Evolutionary conservation across 2,113 vertebrate genomes (phyloP).

Genomic region (Gracilinanus agilis): DNA sequence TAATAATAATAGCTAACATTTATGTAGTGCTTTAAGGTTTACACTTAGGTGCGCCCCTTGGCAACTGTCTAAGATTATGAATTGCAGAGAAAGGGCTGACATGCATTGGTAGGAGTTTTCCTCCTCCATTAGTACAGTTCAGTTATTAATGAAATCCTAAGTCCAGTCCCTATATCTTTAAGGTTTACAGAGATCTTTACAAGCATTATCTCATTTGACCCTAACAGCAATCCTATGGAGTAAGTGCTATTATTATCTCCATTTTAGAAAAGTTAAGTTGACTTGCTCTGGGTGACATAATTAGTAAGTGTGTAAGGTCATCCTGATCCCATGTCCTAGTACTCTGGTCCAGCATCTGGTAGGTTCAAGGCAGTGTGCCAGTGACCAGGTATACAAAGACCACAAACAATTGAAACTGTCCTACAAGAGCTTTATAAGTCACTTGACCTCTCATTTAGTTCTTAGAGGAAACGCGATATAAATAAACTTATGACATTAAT

Average conservation of each 20-base stretch:
- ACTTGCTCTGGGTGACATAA: not conserved
- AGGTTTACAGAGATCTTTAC: not conserved
- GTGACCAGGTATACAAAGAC: not conserved
- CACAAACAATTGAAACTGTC: not conserved
- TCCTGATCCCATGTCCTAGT: not conserved
- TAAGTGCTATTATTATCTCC: not conserved
- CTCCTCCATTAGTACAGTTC: not conserved
- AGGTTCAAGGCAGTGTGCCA: not conserved
- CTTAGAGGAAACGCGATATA: constrained; percentile 42
- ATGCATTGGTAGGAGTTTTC: not conserved
- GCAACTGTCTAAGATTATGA: not conserved
- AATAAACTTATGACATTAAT: constrained; percentile 17
- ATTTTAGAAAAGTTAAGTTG: not conserved
- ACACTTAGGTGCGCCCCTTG: not conserved
- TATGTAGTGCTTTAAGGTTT: not conserved
- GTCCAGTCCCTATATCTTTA: not conserved
- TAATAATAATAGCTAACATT: not conserved
- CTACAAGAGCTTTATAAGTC: not conserved
- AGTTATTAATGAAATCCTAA: not conserved
- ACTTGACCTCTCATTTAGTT: constrained; percentile 13
- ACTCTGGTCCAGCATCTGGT: not conserved
- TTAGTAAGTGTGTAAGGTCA: not conserved
- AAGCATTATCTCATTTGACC: not conserved
- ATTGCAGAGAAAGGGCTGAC: not conserved
- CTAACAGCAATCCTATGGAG: not conserved